These are phyloP conservation scores for Fabriciana adippe DNA, from an alignment of 2,888 invertebrate genomes.

Conservation along the genomic window DNA sequence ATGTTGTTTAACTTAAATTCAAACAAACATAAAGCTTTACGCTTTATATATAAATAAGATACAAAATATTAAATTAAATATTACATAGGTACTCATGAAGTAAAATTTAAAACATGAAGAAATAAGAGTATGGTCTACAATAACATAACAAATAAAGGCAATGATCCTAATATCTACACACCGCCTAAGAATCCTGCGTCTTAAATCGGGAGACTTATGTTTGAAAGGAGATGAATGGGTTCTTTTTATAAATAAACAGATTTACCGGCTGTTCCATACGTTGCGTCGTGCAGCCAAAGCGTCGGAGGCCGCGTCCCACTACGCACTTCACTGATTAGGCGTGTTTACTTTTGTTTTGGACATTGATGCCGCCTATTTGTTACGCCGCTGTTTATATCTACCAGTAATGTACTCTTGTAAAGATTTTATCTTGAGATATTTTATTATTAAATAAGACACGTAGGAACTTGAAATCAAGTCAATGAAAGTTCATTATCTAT, in stretches of 20 bases:
- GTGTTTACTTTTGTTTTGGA: conserved; percentile 51
- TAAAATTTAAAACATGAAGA: no score
- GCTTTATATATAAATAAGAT: no score
- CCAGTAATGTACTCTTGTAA: background rate
- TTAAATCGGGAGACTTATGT: conserved; percentile 21
- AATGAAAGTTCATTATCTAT: no score
- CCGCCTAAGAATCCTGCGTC: conserved; percentile 15
- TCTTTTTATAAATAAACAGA: conserved; percentile 68
- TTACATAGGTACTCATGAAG: no score
- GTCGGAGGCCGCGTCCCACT: conserved; percentile 54
- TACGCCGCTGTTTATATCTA: conserved; percentile 12
- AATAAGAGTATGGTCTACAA: no score
- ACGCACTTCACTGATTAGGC: conserved; percentile 49
- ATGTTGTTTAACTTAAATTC: background rate
- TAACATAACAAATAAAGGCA: background rate
- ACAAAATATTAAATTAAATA: no score
- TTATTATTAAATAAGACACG: no score
- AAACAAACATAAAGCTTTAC: background rate
- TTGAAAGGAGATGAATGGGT: conserved; percentile 54
- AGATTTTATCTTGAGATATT: background rate
- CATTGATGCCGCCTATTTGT: conserved; percentile 23
- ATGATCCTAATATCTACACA: conserved; percentile 1
- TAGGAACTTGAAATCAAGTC: no score
- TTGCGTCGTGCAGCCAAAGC: conserved; percentile 40
- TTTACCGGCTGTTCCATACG: conserved; percentile 49